Conservation (phyloP, 2,888 invertebrate species). For the Helleia helle region DNA sequence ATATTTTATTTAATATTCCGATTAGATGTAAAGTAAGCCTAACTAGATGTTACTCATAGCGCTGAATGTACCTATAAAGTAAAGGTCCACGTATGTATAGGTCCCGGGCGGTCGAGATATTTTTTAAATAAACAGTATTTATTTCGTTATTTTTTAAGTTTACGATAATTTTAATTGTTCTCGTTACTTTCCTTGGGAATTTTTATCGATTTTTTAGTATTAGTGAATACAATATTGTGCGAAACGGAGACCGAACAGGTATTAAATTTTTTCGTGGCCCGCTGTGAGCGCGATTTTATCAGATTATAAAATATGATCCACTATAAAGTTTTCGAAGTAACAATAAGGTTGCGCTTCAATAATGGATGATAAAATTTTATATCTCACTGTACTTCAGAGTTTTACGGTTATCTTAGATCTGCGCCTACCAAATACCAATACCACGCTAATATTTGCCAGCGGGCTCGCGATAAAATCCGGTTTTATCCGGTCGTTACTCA, state of each 20-base stretch:
- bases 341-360: not conserved
- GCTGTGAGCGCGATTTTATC: not conserved
- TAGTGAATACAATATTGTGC: conserved; percentile 46
- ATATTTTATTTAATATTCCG: not conserved
- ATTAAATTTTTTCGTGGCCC: not conserved
- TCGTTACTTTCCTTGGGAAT: conserved; percentile 70
- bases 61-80: not conserved
- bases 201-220: conserved; percentile 60
- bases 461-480: conserved; percentile 15
- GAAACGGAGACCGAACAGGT: conserved; percentile 35
- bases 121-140: conserved; percentile 57
- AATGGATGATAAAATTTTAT: not conserved
- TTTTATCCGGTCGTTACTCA: conserved; percentile 16
- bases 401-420: not conserved
- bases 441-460: conserved; percentile 1
- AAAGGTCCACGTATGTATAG: conserved; percentile 6
- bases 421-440: conserved; percentile 2
- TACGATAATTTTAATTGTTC: conserved; percentile 70
- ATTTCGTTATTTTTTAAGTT: conserved; percentile 72
- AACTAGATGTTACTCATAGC: not conserved
- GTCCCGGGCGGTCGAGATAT: conserved; percentile 14
- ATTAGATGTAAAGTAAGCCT: not conserved
- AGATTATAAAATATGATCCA: too few relatives aligned
- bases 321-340: not conserved
- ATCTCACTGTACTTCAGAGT: conserved; percentile 1